Percentiles rank a stretch among this genome's conserved stretches.
phyloP scores from a whole-genome alignment of 2,113 vertebrate genomes.

The Hydrolagus affinis region DNA sequence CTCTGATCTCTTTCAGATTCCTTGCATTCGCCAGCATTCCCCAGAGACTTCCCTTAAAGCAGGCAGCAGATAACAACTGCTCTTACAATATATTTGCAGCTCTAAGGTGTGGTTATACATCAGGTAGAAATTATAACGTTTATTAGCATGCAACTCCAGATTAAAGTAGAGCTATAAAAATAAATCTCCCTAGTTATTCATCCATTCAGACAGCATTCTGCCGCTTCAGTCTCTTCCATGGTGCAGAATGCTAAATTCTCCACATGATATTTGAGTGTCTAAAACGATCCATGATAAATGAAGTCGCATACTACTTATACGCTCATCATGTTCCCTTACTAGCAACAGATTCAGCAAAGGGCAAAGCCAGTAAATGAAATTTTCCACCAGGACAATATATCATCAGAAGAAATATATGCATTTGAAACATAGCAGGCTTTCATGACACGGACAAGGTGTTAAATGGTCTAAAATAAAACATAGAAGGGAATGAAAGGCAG shows the following conservation, averaged over 20 bases:
- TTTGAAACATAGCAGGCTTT: conserved; percentile 80
- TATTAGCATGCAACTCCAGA: conserved; percentile 7
- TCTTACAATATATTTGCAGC: background rate
- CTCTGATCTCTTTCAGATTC: too few relatives aligned
- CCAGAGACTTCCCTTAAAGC: background rate
- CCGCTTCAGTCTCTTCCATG: conserved; percentile 67
- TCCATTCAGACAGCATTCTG: conserved; percentile 41
- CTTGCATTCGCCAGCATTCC: background rate
- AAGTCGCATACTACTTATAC: conserved; percentile 93
- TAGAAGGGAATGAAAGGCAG: conserved; percentile 50
- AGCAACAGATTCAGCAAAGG: conserved; percentile 99
- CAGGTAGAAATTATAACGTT: background rate
- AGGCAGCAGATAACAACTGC: background rate
- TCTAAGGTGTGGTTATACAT: background rate
- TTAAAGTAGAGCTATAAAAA: background rate
- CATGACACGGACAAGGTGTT: conserved; percentile 77
- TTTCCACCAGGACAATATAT: conserved; percentile 97
- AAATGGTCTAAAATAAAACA: conserved; percentile 76
- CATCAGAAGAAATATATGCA: conserved; percentile 92
- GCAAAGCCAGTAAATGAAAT: conserved; percentile 98
- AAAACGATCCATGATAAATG: conserved; percentile 98
- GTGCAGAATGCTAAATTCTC: conserved; percentile 72
- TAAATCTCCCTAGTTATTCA: background rate
- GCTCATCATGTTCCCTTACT: conserved; percentile 96
- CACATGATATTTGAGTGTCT: conserved; percentile 91